Percentiles rank a stretch among this genome's conserved stretches.
Conservation (phyloP, 2,888 invertebrate species). For the Conistra vaccinii region DNA sequence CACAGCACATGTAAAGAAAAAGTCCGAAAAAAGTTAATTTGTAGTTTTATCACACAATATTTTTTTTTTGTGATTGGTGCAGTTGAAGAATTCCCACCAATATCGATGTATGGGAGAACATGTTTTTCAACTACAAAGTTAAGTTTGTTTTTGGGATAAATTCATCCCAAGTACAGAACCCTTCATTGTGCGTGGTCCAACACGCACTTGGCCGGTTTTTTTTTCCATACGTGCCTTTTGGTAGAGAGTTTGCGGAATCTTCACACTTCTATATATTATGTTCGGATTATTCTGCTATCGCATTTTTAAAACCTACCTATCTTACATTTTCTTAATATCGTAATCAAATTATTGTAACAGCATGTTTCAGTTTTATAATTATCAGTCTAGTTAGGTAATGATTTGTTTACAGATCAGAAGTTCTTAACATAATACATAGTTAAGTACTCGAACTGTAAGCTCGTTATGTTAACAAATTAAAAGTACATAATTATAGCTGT, state of each 20-base stretch:
- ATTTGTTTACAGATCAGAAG: neutral
- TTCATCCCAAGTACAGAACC: no score
- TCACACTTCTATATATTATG: neutral
- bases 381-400: neutral
- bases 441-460: neutral
- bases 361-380: neutral
- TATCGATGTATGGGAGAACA: no score
- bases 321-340: neutral
- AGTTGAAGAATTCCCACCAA: no score
- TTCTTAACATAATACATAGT: slow-evolving; percentile 3
- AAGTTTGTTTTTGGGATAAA: no score
- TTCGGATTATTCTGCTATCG: neutral
- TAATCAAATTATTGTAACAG: neutral
- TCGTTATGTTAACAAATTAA: slow-evolving; percentile 19
- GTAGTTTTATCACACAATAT: no score
- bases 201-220: no score
- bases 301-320: neutral
- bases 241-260: neutral
- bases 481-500: slow-evolving; percentile 23
- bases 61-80: no score
- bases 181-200: no score
- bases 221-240: neutral
- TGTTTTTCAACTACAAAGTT: no score
- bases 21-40: no score
- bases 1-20: no score